These are phyloP conservation scores for Corvus moneduloides DNA, from an alignment of 2,113 vertebrate genomes.

Conservation along the genomic window DNA sequence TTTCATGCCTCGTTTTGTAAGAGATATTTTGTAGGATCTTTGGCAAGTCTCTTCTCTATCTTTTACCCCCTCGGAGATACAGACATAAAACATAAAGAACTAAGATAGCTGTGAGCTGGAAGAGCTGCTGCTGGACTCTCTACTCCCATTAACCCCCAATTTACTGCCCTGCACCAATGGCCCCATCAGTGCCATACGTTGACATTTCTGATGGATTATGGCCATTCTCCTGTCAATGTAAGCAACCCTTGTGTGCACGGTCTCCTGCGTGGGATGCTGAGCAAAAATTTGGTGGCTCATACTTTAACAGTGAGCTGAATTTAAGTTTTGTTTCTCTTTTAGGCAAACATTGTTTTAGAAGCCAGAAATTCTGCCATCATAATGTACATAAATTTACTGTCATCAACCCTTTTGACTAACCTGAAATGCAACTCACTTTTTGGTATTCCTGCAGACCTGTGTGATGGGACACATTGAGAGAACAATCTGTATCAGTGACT, in stretches of 20 bases:
- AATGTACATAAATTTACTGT: not conserved
- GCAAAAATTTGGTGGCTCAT: not conserved
- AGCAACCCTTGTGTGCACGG: not conserved
- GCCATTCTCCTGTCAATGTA: accelerated
- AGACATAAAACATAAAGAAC: not conserved
- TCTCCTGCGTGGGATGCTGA: not conserved
- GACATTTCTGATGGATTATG: not conserved
- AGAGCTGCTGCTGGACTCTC: not conserved
- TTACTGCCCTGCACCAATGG: not conserved
- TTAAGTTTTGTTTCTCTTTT: not conserved
- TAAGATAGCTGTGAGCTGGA: not conserved
- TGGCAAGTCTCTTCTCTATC: not conserved
- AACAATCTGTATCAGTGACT: not conserved
- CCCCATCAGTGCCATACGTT: not conserved
- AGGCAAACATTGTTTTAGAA: not conserved
- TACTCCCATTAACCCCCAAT: not conserved
- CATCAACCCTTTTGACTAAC: not conserved
- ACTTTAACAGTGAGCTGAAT: not conserved
- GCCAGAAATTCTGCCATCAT: not conserved
- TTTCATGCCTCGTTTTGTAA: not conserved
- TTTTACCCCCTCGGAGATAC: not conserved
- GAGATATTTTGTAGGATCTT: not conserved
- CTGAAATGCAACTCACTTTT: not conserved
- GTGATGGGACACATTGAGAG: not conserved
- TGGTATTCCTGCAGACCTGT: not conserved